A percentile compares a stretch with the other conserved stretches of the same genome.
Evolutionary conservation across 23 tunicate genomes (phyloP).

Genomic region (Corella eumyota): DNA sequence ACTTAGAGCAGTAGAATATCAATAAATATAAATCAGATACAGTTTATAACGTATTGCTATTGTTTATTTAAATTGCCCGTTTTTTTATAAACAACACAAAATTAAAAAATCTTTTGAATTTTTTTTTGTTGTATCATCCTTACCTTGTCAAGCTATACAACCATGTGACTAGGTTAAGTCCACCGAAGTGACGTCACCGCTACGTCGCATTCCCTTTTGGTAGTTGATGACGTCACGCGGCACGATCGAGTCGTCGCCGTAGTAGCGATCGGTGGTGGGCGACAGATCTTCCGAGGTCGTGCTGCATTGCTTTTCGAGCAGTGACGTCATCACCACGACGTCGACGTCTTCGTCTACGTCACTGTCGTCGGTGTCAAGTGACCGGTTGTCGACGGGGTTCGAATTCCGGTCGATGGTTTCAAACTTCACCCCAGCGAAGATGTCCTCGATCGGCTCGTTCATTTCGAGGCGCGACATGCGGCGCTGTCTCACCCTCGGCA

Average conservation of each 20-base stretch:
- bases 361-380: constrained; percentile 19
- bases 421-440: constrained; percentile 67
- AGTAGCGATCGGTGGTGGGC: too few relatives aligned
- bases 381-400: not conserved
- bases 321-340: constrained; percentile 25
- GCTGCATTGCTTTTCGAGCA: constrained; percentile 11
- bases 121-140: too few relatives aligned
- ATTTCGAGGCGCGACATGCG: constrained; percentile 67
- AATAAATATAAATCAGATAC: too few relatives aligned
- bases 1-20: too few relatives aligned
- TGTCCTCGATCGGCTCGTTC: constrained; percentile 92
- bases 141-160: too few relatives aligned
- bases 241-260: too few relatives aligned
- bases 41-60: too few relatives aligned
- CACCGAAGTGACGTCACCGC: not conserved
- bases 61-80: too few relatives aligned
- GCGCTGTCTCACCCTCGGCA: constrained; percentile 25
- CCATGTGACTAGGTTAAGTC: too few relatives aligned
- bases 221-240: not conserved
- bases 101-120: too few relatives aligned
- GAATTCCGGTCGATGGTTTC: constrained; percentile 35
- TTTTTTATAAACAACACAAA: too few relatives aligned
- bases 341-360: constrained; percentile 70
- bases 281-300: too few relatives aligned
- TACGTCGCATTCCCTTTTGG: not conserved